A percentile compares a stretch with the other conserved stretches of the same genome.
phyloP scores from a whole-genome alignment of 2,113 vertebrate species.

The Eubucco bourcierii region DNA sequence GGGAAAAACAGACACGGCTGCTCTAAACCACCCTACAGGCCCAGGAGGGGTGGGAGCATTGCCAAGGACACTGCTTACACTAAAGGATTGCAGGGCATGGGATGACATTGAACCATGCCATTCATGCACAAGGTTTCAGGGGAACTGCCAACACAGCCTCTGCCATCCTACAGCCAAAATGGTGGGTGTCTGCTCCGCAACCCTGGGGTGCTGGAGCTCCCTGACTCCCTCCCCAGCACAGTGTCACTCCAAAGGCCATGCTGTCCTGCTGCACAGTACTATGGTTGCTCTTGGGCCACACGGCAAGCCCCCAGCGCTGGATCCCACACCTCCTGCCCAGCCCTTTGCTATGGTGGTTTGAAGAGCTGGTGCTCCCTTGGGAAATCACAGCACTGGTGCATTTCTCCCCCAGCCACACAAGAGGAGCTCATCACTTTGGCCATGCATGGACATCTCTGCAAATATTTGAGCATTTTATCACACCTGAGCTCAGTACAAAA shows the following conservation, averaged over 20 bases:
- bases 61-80: background rate
- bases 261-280: rapidly evolving
- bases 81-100: background rate
- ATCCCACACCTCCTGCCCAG: background rate
- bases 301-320: rapidly evolving
- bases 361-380: background rate
- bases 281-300: rapidly evolving
- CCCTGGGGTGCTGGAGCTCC: background rate
- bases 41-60: background rate
- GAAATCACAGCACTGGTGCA: background rate
- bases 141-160: background rate
- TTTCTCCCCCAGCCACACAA: background rate
- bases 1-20: rapidly evolving
- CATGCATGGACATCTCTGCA: background rate
- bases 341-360: rapidly evolving
- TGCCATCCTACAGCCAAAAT: background rate
- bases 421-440: background rate
- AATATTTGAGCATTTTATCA: constrained; percentile 58
- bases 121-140: background rate
- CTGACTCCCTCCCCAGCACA: background rate
- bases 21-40: rapidly evolving
- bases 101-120: background rate
- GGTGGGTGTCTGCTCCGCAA: background rate
- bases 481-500: constrained; percentile 18
- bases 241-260: background rate